Evolutionary conservation across 2,888 invertebrate species (phyloP), one percentile per base, ranked within the genome.

Genomic region (Idaea straminata): DNA sequence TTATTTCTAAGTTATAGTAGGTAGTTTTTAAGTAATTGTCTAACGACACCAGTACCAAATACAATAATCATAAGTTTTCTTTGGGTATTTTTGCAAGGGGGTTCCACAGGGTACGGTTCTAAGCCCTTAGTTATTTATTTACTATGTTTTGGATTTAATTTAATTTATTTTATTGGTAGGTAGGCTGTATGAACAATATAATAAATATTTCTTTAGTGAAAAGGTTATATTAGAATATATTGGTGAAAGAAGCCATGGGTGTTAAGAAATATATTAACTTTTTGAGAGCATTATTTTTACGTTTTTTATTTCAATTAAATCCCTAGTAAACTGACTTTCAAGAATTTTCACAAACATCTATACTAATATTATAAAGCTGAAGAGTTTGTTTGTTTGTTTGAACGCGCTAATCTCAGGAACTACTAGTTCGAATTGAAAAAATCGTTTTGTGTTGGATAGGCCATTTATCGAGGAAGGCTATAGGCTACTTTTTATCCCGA

Each of bases 31-130:
- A 74, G 69, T 69, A 70, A 68, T 73, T 75, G 82, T 83, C 83
- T 62, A 61, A 70, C 72, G 83, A 82, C 85, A 78, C 91, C 90
- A 87, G 90, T 91, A 89, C 90, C 91, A 82, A 86, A 85, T 81
- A 78, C 10, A 84, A 90, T 90, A 89, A 81, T 90, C 90, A 87
- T 72, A 84, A 83, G 68, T 60, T 64, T 65, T 66, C 58, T 16
- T 58, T 58, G 58, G 15, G n/a, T 3, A 16, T 58, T 16, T 58
- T 15, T 15, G 6, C 16, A 25, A 64, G 63, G 69, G 47, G 57
- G 15, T 70, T 62, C 65, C 61, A 62, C 66, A 69, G 64, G 72
- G 69, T 57, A 35, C 15, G 60, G 15, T 60, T 61, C 35, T 64
- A 7, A 60, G 64, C 5, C 64, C 67, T 67, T 61, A 59, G 16